These are phyloP conservation scores for Orussus abietinus DNA, from an alignment of 1,140 invertebrate species.

Conservation along the genomic window DNA sequence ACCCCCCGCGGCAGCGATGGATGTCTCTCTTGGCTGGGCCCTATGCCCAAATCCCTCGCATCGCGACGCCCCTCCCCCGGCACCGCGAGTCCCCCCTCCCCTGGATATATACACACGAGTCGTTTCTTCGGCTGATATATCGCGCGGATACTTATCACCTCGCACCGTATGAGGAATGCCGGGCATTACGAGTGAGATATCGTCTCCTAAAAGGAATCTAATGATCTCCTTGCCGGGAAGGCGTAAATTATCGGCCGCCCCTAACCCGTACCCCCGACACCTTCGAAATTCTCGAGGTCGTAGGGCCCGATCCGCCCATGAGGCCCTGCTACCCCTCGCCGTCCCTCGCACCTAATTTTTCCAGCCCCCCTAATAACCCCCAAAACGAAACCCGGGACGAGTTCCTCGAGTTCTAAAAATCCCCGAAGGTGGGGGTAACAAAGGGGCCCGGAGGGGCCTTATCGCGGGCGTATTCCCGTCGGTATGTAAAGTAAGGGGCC, in stretches of 20 bases:
- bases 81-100: conserved; percentile 15
- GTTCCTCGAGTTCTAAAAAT: too few relatives aligned
- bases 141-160: conserved; percentile 43
- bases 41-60: conserved; percentile 23
- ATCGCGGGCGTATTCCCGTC: too few relatives aligned
- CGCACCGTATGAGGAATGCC: conserved; percentile 36
- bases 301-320: too few relatives aligned
- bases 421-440: too few relatives aligned
- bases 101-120: conserved; percentile 28
- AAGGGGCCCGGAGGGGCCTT: too few relatives aligned
- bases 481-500: conserved; percentile 25
- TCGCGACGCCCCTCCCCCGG: not conserved
- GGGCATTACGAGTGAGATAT: conserved; percentile 36
- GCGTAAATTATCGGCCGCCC: too few relatives aligned
- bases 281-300: too few relatives aligned
- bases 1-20: conserved; percentile 44
- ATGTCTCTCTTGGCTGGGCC: conserved; percentile 40
- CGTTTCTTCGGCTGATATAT: conserved; percentile 48
- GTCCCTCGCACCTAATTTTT: too few relatives aligned
- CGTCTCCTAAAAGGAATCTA: conserved; percentile 40
- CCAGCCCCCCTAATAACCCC: too few relatives aligned
- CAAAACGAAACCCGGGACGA: too few relatives aligned
- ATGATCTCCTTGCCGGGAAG: conserved; percentile 20
- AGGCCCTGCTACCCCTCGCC: too few relatives aligned
- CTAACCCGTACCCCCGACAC: too few relatives aligned